phyloP scores from a whole-genome alignment of 2,113 vertebrate species.

The Oreochromis tanganicae region DNA sequence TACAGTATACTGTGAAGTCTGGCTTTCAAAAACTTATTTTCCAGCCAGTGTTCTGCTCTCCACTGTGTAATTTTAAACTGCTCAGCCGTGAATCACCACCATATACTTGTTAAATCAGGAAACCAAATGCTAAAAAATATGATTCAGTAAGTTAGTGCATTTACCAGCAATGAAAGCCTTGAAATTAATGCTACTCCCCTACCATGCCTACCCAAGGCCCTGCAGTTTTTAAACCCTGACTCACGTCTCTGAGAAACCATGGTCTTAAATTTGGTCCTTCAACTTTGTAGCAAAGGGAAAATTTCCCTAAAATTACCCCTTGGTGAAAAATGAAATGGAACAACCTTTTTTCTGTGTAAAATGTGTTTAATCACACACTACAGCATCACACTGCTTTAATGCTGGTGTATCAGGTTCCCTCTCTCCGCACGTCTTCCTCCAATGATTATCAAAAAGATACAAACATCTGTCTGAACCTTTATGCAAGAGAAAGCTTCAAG shows the following conservation, averaged over 20 bases:
- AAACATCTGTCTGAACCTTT: slow-evolving; percentile 43
- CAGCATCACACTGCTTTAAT: background rate
- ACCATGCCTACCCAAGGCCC: background rate
- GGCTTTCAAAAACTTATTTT: background rate
- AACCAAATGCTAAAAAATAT: background rate
- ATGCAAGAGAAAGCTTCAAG: slow-evolving; percentile 28
- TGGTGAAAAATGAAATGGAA: background rate
- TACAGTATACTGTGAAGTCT: background rate
- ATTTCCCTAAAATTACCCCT: background rate
- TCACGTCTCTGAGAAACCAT: background rate
- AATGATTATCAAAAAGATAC: slow-evolving; percentile 31
- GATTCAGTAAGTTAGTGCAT: background rate
- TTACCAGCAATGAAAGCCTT: background rate
- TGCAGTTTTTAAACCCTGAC: background rate
- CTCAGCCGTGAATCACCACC: background rate
- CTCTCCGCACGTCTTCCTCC: background rate
- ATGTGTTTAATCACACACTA: background rate
- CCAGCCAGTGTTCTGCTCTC: background rate
- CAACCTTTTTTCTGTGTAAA: background rate
- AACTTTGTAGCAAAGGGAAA: background rate
- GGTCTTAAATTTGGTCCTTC: background rate
- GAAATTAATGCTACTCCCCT: background rate
- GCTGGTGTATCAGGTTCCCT: background rate
- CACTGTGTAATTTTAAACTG: background rate
- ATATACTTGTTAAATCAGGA: background rate